Evolutionary conservation across 2,888 invertebrate species (phyloP).

Genomic region (Drosophila pseudotalamancana): DNA sequence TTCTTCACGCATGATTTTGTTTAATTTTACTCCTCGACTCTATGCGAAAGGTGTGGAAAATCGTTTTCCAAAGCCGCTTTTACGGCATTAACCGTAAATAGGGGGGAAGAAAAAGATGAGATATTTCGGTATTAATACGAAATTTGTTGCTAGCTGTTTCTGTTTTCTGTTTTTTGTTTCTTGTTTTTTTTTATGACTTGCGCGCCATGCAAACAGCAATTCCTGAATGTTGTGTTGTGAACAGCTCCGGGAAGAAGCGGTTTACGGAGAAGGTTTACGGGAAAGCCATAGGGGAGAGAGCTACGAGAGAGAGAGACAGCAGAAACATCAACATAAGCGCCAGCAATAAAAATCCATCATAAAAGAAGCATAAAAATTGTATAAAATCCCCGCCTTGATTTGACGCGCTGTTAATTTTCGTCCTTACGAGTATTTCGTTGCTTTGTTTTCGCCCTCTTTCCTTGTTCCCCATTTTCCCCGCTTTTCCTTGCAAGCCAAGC

Average conservation of each 20-base stretch:
- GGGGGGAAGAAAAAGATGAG: background rate
- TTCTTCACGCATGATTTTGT: conserved; percentile 42
- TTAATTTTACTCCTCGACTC: conserved; percentile 33
- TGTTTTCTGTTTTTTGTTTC: conserved; percentile 45
- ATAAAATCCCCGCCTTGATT: conserved; percentile 63
- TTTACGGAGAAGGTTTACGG: too few species aligned
- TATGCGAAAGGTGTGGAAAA: conserved; percentile 47
- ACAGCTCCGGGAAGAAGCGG: background rate
- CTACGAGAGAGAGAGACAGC: background rate
- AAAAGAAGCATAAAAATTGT: conserved; percentile 70
- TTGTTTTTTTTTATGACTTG: conserved; percentile 62
- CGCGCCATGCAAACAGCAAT: conserved; percentile 70
- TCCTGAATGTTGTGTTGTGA: conserved; percentile 50
- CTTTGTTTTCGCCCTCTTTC: conserved; percentile 26
- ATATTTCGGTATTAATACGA: conserved; percentile 58
- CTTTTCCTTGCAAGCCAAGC: background rate
- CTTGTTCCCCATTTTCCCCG: background rate
- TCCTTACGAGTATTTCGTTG: conserved; percentile 22
- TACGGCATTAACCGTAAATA: conserved; percentile 5
- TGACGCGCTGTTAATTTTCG: conserved; percentile 72
- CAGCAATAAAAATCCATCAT: conserved; percentile 71
- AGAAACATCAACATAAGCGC: conserved; percentile 59
- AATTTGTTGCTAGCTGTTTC: conserved; percentile 73
- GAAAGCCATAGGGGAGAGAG: too few species aligned
- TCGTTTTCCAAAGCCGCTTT: conserved; percentile 38